A percentile compares a stretch with the other conserved stretches of the same genome.
Evolutionary conservation across 2,888 invertebrate genomes (phyloP).

Genomic region (Hyposoter dolosus): DNA sequence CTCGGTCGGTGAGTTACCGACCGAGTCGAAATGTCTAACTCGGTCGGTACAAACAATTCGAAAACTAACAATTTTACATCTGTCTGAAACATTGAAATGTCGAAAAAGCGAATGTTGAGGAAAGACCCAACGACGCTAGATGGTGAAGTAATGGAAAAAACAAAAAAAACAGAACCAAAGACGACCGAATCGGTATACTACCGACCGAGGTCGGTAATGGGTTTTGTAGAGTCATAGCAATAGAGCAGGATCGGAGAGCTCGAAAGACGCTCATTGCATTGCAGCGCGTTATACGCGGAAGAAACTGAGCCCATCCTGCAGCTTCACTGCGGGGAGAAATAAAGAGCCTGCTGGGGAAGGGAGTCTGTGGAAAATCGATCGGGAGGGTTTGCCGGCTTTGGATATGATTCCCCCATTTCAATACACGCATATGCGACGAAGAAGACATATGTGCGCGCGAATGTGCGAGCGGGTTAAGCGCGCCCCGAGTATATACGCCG

Average conservation of each 20-base stretch:
- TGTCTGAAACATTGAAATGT: too few relatives aligned
- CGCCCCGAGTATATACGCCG: background rate
- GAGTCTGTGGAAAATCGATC: slow-evolving; percentile 74
- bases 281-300: background rate
- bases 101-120: too few relatives aligned
- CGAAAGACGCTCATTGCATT: background rate
- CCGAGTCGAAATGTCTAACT: background rate
- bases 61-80: too few relatives aligned
- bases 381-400: slow-evolving; percentile 64
- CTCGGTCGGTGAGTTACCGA: background rate
- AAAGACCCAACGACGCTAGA: too few relatives aligned
- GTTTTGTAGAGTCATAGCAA: background rate
- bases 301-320: slow-evolving; percentile 11
- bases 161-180: background rate
- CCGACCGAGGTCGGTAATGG: background rate
- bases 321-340: slow-evolving; percentile 5
- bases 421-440: background rate
- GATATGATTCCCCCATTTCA: slow-evolving; percentile 7
- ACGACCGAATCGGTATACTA: background rate
- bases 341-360: slow-evolving; percentile 25
- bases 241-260: background rate
- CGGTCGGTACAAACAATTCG: background rate
- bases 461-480: background rate
- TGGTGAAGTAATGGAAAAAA: too few relatives aligned
- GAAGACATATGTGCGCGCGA: background rate